Conservation (phyloP, 2,113 vertebrate species). For the Otocyon megalotis region DNA sequence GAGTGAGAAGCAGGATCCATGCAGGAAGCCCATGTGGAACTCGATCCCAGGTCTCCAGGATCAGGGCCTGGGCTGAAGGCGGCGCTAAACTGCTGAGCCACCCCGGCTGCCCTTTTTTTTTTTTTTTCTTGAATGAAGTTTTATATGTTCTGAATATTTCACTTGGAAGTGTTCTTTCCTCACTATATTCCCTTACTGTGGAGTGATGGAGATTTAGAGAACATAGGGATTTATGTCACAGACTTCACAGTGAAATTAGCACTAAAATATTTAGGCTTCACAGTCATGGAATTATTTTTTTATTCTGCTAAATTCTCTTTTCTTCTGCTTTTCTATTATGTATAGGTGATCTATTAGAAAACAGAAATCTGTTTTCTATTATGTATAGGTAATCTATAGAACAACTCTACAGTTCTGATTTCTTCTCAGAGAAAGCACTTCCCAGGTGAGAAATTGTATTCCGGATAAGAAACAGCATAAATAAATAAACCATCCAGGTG, state of each 20-base stretch:
- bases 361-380: background rate
- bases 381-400: background rate
- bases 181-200: slow-evolving; percentile 1
- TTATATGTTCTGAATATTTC: background rate
- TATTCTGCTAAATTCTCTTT: background rate
- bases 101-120: background rate
- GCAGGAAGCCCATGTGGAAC: too few relatives aligned
- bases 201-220: background rate
- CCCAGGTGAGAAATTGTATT: background rate
- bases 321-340: background rate
- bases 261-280: slow-evolving; percentile 32
- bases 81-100: too few relatives aligned
- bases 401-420: background rate
- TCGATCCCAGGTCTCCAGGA: too few relatives aligned
- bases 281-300: background rate
- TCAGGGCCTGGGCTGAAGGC: too few relatives aligned
- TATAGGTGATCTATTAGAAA: background rate
- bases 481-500: background rate
- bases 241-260: slow-evolving; percentile 29
- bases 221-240: background rate
- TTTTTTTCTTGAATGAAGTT: background rate
- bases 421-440: slow-evolving; percentile 22
- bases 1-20: too few relatives aligned
- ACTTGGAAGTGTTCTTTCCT: background rate
- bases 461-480: slow-evolving; percentile 35